phyloP scores from a whole-genome alignment of 2,797 vertebrate species.

The Ceyx erithaca region DNA sequence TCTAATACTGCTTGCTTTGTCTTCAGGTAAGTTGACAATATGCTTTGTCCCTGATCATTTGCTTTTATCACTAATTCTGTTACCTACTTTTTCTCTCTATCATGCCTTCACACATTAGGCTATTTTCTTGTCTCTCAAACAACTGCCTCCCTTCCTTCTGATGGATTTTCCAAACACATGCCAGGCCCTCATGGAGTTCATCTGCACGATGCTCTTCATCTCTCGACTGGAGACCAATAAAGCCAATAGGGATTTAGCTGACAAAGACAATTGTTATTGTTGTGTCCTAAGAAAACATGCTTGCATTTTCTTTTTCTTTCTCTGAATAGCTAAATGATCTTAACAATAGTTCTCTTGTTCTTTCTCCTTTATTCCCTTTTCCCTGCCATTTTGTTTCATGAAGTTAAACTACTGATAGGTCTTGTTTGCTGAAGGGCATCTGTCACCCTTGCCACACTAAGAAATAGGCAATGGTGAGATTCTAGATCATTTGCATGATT shows the following conservation, averaged over 20 bases:
- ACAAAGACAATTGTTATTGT: constrained; percentile 56
- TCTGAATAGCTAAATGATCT: constrained; percentile 17
- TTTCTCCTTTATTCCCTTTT: constrained; percentile 3
- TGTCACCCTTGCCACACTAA: neutral
- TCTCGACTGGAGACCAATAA: constrained; percentile 23
- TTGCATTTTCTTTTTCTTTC: constrained; percentile 48
- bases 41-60: neutral
- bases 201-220: neutral
- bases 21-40: neutral
- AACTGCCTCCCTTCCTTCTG: neutral
- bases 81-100: neutral
- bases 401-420: neutral
- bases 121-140: neutral
- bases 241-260: constrained; percentile 47
- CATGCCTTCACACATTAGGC: neutral
- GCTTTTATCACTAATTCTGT: neutral
- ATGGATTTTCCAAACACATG: neutral
- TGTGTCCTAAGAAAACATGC: constrained; percentile 35
- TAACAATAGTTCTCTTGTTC: constrained; percentile 19
- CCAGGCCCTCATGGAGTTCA: neutral
- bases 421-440: neutral
- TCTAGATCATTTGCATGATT: neutral
- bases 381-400: constrained; percentile 25
- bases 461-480: neutral
- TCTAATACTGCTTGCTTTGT: neutral